Conservation (phyloP, 2,888 invertebrate species). For the Cacoxenus indagator region DNA sequence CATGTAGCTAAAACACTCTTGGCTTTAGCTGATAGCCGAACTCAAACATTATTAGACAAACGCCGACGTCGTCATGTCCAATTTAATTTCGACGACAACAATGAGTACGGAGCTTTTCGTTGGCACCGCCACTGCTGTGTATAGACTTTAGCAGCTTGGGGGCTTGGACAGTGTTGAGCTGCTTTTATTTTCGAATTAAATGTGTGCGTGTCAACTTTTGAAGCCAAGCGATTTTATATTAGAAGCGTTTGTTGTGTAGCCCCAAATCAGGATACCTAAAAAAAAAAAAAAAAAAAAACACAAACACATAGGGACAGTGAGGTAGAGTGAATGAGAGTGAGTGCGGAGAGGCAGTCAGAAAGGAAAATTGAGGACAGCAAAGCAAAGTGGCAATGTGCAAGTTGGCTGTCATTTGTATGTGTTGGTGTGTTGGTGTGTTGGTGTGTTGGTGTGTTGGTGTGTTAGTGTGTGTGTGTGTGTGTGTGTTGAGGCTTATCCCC, state of each 20-base stretch:
- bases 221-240: conserved; percentile 51
- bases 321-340: background rate
- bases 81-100: background rate
- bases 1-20: background rate
- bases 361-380: background rate
- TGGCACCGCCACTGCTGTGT: background rate
- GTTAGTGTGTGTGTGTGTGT: conserved; percentile 14
- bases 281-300: background rate
- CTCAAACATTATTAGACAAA: conserved; percentile 13
- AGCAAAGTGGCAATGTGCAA: background rate
- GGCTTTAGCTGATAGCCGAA: background rate
- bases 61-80: conserved; percentile 12
- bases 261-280: conserved; percentile 27
- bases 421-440: background rate
- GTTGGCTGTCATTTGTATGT: conserved; percentile 41
- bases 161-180: background rate
- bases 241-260: conserved; percentile 6
- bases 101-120: background rate
- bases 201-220: conserved; percentile 58
- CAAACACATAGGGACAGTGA: background rate
- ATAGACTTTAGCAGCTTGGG: background rate
- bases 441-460: conserved; percentile 11
- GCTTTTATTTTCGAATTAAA: conserved; percentile 21
- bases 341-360: background rate
- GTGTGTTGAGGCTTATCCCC: conserved; percentile 8